Evolutionary conservation across 1,140 invertebrate genomes (phyloP).

Genomic region (Diachasmimorpha longicaudata): DNA sequence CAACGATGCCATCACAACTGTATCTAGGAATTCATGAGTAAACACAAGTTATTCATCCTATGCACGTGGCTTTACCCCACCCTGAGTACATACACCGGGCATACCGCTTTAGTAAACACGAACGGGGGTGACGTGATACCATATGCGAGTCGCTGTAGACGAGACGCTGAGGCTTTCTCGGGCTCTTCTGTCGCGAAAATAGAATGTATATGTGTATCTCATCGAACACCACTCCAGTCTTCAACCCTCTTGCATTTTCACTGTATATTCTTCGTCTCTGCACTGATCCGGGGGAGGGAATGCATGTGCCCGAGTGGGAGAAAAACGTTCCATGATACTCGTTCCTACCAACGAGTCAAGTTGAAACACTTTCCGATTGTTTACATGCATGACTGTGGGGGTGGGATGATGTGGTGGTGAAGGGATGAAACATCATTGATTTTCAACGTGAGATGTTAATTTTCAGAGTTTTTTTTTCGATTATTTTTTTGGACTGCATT

Average conservation of each 20-base stretch:
- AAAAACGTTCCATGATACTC: background rate
- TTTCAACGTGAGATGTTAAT: too few relatives aligned
- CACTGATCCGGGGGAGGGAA: background rate
- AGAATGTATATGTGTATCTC: conserved; percentile 43
- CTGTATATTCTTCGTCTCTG: background rate
- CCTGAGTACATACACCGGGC: background rate
- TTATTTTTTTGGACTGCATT: too few relatives aligned
- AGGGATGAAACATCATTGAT: too few relatives aligned
- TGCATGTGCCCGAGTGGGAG: background rate
- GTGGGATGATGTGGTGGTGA: too few relatives aligned
- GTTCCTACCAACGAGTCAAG: background rate
- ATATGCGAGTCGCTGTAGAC: conserved; percentile 39
- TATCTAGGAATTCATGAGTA: conserved; percentile 35
- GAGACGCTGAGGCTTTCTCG: background rate
- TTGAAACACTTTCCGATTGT: background rate
- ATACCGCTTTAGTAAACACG: conserved; percentile 48
- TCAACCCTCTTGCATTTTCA: background rate
- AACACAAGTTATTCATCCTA: conserved; percentile 57
- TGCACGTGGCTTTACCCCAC: conserved; percentile 35
- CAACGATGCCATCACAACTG: conserved; percentile 2
- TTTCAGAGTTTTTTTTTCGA: too few relatives aligned
- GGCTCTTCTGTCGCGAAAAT: conserved; percentile 40
- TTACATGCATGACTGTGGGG: background rate
- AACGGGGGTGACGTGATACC: conserved; percentile 46
- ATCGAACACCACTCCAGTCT: background rate